Evolutionary conservation across 2,797 vertebrate genomes (phyloP).

Genomic region (Loris lydekkerianus): DNA sequence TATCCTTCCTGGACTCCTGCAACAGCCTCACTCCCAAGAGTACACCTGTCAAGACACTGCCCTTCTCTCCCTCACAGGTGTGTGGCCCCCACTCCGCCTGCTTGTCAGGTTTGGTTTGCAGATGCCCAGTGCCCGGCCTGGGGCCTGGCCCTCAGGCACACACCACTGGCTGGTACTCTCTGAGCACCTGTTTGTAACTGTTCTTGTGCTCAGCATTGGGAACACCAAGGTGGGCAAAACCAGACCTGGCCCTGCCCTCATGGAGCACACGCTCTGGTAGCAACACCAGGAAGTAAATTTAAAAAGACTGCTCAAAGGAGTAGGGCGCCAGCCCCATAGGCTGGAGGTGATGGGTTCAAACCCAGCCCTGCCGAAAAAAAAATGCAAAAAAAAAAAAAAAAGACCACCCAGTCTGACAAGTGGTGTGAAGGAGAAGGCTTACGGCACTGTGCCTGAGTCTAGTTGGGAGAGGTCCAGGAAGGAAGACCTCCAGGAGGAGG

Average conservation of each 20-base stretch:
- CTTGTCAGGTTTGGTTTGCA: fast-evolving
- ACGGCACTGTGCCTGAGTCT: not conserved
- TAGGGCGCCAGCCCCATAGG: no score
- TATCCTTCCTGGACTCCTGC: slow-evolving; percentile 90
- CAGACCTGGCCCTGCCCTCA: not conserved
- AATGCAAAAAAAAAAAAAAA: no score
- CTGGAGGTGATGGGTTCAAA: no score
- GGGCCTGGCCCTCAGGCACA: not conserved
- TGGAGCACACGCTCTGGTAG: not conserved
- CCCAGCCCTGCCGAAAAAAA: no score
- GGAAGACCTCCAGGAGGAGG: not conserved
- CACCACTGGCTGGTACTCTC: fast-evolving
- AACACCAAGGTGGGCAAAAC: not conserved
- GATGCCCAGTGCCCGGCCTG: not conserved
- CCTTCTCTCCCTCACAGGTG: slow-evolving; percentile 99
- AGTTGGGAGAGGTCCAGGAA: not conserved
- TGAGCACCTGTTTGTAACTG: not conserved
- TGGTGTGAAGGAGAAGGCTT: not conserved
- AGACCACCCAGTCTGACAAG: not conserved
- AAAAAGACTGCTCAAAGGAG: no score
- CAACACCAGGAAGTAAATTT: not conserved
- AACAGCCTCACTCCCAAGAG: slow-evolving; percentile 97
- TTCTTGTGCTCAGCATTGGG: not conserved
- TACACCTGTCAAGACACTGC: slow-evolving; percentile 97
- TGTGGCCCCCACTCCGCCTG: fast-evolving